Conservation (phyloP, 2,113 vertebrate species). For the Anguilla japonica region DNA sequence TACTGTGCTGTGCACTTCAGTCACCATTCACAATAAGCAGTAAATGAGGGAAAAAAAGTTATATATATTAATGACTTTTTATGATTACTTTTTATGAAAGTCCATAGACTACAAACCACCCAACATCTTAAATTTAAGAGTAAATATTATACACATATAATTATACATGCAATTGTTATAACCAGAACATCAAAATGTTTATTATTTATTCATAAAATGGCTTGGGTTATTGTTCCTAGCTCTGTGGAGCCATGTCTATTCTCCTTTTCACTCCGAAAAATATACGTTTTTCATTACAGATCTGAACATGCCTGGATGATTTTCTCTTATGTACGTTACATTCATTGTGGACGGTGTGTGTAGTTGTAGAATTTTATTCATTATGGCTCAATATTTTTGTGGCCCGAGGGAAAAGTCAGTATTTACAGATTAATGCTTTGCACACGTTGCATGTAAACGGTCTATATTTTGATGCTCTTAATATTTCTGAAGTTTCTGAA, state of each 20-base stretch:
- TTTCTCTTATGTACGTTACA: not conserved
- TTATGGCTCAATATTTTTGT: not conserved
- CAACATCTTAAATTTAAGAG: not conserved
- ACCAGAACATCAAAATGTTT: not conserved
- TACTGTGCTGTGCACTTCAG: not conserved
- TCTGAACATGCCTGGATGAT: not conserved
- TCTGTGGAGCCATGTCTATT: not conserved
- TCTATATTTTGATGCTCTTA: not conserved
- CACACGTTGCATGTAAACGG: too few relatives aligned
- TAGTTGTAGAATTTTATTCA: not conserved
- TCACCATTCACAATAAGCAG: not conserved
- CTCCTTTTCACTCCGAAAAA: not conserved
- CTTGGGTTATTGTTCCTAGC: not conserved
- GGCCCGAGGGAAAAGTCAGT: not conserved
- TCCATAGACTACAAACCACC: too few relatives aligned
- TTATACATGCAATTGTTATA: not conserved
- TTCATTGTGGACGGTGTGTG: not conserved
- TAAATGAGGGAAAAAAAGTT: too few relatives aligned
- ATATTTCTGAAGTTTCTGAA: not conserved
- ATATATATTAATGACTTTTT: too few relatives aligned
- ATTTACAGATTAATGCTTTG: not conserved
- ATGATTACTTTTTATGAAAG: not conserved
- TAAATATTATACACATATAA: not conserved
- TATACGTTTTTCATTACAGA: not conserved
- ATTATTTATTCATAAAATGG: not conserved